A percentile compares a stretch with the other conserved stretches of the same genome.
phyloP scores from a whole-genome alignment of 2,888 invertebrate genomes.

The Pachydiplax longipennis region DNA sequence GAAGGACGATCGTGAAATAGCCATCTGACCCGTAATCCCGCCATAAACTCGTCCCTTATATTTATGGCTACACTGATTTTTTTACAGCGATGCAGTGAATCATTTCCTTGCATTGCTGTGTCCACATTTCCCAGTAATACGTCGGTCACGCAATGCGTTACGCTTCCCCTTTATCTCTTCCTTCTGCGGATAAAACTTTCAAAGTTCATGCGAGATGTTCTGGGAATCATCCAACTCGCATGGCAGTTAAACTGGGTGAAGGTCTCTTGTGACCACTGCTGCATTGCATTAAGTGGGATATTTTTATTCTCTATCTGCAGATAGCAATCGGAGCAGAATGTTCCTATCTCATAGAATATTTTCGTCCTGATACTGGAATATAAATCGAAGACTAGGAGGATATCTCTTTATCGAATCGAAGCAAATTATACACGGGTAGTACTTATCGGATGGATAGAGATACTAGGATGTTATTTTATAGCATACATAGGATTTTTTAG shows the following conservation, averaged over 20 bases:
- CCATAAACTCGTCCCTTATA: neutral
- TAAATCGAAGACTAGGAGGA: too few relatives aligned
- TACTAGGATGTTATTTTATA: too few relatives aligned
- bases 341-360: too few relatives aligned
- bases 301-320: neutral
- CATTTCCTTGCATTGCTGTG: neutral
- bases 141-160: neutral
- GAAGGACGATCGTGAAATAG: neutral
- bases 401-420: too few relatives aligned
- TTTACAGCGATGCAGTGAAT: neutral
- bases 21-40: neutral
- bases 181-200: neutral
- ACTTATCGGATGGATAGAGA: too few relatives aligned
- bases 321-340: too few relatives aligned
- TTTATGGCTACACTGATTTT: neutral
- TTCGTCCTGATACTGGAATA: too few relatives aligned
- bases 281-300: neutral
- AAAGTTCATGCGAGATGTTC: neutral
- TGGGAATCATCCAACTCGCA: neutral
- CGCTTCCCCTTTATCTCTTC: neutral
- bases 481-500: too few relatives aligned
- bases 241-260: neutral
- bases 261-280: neutral
- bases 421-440: too few relatives aligned
- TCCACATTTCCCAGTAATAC: neutral